A percentile compares a stretch with the other conserved stretches of the same genome.
Evolutionary conservation across 30 jellyfish, hydroid and myxozoan genomes (phyloP).

Genomic region (Hydractinia symbiolongicarpus): DNA sequence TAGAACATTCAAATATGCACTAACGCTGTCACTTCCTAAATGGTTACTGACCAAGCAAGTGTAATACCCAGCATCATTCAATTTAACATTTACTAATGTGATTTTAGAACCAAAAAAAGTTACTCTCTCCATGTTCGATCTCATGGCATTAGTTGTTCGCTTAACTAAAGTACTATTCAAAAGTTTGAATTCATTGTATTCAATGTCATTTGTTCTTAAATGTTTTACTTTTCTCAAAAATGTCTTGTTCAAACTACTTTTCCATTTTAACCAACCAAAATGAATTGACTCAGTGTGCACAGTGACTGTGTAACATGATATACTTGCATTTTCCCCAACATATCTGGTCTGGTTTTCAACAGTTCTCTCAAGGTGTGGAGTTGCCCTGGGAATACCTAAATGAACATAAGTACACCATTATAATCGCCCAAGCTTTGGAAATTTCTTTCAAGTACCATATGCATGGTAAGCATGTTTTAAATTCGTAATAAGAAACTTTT

Average conservation of each 20-base stretch:
- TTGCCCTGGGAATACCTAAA: constrained; percentile 16
- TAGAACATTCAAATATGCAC: constrained; percentile 49
- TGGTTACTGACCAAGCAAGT: constrained; percentile 77
- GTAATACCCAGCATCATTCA: constrained; percentile 58
- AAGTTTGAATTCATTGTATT: constrained; percentile 15
- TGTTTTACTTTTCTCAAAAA: constrained; percentile 13
- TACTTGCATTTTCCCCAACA: constrained; percentile 73
- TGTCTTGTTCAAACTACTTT: constrained; percentile 19
- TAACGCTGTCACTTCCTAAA: constrained; percentile 57
- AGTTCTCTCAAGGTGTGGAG: constrained; percentile 58
- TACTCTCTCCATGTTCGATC: neutral
- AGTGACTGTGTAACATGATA: constrained; percentile 63
- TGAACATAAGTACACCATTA: too few species aligned
- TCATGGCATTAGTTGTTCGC: constrained; percentile 22
- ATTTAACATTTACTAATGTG: constrained; percentile 47
- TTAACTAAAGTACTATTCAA: constrained; percentile 28
- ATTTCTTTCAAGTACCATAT: constrained; percentile 34
- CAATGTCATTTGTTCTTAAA: neutral
- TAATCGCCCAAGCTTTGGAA: too few species aligned
- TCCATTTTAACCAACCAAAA: constrained; percentile 79
- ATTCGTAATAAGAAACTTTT: neutral
- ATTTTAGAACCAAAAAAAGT: constrained; percentile 51
- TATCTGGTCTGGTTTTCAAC: constrained; percentile 46
- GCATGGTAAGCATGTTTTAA: too few species aligned
- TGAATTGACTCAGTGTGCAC: constrained; percentile 59